These are phyloP conservation scores for Drosophila suzukii DNA, from an alignment of 1,140 invertebrate genomes.

Conservation along the genomic window DNA sequence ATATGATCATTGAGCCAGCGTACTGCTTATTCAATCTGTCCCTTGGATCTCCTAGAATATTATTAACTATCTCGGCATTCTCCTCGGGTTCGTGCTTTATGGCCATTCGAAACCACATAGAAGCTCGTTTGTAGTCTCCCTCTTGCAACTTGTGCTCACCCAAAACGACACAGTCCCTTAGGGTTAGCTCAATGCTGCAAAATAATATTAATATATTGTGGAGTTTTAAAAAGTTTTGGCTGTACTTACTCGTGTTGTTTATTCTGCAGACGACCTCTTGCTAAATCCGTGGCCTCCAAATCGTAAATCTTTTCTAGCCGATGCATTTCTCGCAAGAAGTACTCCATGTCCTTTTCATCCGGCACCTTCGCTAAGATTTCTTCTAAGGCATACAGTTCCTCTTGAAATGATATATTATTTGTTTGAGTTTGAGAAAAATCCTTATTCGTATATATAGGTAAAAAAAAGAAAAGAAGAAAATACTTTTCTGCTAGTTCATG, in stretches of 20 bases:
- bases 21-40: conserved; percentile 6
- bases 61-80: background rate
- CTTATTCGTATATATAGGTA: too few species aligned
- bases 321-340: conserved; percentile 7
- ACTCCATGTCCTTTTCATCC: conserved; percentile 16
- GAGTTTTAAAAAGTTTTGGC: background rate
- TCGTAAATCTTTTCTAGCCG: conserved; percentile 18
- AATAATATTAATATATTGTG: background rate
- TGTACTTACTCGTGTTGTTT: conserved; percentile 4
- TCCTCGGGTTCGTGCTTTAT: conserved; percentile 15
- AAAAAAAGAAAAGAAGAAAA: background rate
- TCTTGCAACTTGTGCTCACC: conserved; percentile 30
- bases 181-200: conserved; percentile 20
- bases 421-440: too few species aligned
- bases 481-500: background rate
- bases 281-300: conserved; percentile 26
- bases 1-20: conserved; percentile 16
- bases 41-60: conserved; percentile 15
- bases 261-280: conserved; percentile 12
- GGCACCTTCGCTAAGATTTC: conserved; percentile 16
- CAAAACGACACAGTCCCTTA: conserved; percentile 35
- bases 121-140: conserved; percentile 28
- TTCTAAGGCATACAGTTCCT: conserved; percentile 14
- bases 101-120: conserved; percentile 43
- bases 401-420: background rate